Evolutionary conservation across 2,113 vertebrate species (phyloP).

Genomic region (Corythornis madagascariensis): DNA sequence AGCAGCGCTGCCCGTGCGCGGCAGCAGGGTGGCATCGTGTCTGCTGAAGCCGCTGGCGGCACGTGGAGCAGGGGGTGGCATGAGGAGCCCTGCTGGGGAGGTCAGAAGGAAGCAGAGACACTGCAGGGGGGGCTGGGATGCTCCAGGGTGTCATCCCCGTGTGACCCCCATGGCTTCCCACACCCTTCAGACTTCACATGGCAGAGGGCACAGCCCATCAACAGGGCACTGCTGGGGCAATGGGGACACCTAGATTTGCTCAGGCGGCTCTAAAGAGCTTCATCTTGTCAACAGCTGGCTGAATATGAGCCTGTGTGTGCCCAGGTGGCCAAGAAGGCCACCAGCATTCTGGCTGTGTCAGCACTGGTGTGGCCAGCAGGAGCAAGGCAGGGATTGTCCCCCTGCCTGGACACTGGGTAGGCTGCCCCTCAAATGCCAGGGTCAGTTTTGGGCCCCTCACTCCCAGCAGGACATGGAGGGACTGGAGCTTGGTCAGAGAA

Average conservation of each 20-base stretch:
- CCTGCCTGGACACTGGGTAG: neutral
- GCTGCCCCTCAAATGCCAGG: neutral
- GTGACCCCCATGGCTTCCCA: neutral
- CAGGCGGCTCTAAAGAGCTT: neutral
- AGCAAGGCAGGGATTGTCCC: neutral
- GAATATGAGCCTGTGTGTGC: neutral
- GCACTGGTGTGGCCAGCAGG: neutral
- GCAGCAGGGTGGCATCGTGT: neutral
- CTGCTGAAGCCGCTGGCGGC: fast-evolving
- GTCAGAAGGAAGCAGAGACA: fast-evolving
- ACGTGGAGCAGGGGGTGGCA: fast-evolving
- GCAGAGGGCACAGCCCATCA: neutral
- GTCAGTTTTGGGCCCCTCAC: neutral
- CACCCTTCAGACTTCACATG: fast-evolving
- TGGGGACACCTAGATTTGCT: neutral
- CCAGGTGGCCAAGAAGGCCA: neutral
- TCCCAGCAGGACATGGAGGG: neutral
- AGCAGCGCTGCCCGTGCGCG: neutral
- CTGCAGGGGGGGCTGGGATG: fast-evolving
- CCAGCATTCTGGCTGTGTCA: neutral
- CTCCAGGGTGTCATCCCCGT: fast-evolving
- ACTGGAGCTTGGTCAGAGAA: neutral
- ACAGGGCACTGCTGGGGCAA: neutral
- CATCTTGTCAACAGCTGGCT: neutral
- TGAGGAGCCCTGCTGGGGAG: neutral